Evolutionary conservation across 2,113 vertebrate genomes (phyloP).

Genomic region (Xiphias gladius): DNA sequence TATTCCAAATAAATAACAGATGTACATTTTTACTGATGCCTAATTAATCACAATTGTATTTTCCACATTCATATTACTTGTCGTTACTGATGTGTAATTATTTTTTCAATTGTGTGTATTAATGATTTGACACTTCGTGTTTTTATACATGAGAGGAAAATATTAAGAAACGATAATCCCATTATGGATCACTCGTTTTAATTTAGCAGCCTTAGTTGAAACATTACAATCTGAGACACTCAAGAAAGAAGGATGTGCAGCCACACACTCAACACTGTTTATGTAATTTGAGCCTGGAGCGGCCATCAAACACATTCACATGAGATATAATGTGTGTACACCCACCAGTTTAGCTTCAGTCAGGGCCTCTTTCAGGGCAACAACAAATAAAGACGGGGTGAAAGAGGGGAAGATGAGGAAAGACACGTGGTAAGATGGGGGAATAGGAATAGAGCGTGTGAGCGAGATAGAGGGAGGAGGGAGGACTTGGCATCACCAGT

Average conservation of each 20-base stretch:
- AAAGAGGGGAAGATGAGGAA: constrained; percentile 42
- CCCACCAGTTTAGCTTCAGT: constrained; percentile 67
- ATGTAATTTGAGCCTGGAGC: constrained; percentile 53
- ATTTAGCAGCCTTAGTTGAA: constrained; percentile 29
- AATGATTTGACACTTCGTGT: constrained; percentile 38
- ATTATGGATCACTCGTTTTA: constrained; percentile 31
- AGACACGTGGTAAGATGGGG: constrained; percentile 20
- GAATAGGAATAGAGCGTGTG: constrained; percentile 32
- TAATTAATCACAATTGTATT: constrained; percentile 67
- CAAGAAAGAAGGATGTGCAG: not conserved
- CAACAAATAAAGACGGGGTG: constrained; percentile 56
- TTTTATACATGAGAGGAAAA: constrained; percentile 48
- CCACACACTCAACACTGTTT: constrained; percentile 31
- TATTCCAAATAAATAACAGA: constrained; percentile 55
- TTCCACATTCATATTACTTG: constrained; percentile 37
- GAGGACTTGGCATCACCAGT: constrained; percentile 71
- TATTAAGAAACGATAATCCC: constrained; percentile 42
- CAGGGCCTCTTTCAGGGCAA: constrained; percentile 57
- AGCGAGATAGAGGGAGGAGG: constrained; percentile 47
- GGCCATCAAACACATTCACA: constrained; percentile 51
- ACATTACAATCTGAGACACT: constrained; percentile 34
- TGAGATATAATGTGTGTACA: constrained; percentile 62
- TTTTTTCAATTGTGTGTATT: constrained; percentile 59
- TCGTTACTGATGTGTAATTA: constrained; percentile 63
- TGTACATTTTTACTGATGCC: constrained; percentile 61